Evolutionary conservation across 2,113 vertebrate species (phyloP), one percentile per base, ranked within the genome.

Genomic region (Podarcis cretensis): DNA sequence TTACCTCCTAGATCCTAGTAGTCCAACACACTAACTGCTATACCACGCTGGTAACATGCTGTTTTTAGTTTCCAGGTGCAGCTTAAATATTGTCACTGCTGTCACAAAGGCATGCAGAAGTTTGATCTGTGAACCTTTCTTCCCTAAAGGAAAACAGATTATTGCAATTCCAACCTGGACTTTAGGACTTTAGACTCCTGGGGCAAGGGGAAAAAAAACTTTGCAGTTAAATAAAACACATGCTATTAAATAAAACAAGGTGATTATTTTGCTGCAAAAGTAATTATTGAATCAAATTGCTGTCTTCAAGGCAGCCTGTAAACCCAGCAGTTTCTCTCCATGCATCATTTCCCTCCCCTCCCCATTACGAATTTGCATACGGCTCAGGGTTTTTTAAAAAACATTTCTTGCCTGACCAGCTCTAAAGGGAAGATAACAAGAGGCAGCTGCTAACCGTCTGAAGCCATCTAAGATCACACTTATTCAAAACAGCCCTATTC

Each of bases 211-310:
- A 4, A 13, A 92, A 94, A 90, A 91, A 74, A 71, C 88, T 95
- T 95, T 89, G 91, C 91, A 88, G 85, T 95, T 93, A 92, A 90
- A 91, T 80, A 74, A 91, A 88, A 95, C 90, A 90, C 89, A 94
- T 86, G 87, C 87, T 95, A 84, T 84, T 84, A 78, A 88, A 68
- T 84, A 78, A 89, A 79, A 4, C 8, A 20, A 91, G 65, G 76
- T 94, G 90, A 95, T 94, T 95, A 89, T 95, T 95, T 94, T 94
- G 81, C 94, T 95, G 92, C 90, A 90, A 94, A 96, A 94, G 89
- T 93, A 96, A 94, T 96, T 96, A 95, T 93, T 95, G 95, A 95
- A 96, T 95, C 77, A 94, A 94, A 93, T 90, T 86, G 88, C 93
- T 96, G 81, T 93, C 89, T 94, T 95, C 88, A 90, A 92, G 92